phyloP scores from a whole-genome alignment of 2,797 vertebrate species.

The Leucoraja ocellata region DNA sequence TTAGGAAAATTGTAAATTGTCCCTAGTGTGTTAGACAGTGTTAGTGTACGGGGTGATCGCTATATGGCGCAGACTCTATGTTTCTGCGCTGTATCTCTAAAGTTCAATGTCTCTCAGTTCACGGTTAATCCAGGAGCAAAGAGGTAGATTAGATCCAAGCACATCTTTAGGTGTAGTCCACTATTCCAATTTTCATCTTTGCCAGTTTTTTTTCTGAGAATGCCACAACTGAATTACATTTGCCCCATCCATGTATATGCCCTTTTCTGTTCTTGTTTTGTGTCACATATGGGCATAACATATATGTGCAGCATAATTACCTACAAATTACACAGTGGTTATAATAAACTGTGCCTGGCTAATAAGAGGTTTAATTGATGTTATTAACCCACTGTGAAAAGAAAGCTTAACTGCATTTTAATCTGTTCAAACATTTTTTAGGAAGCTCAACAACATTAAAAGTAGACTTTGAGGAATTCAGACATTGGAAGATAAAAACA shows the following conservation, averaged over 20 bases:
- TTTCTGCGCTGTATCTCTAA: too few relatives aligned
- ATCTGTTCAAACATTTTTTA: background rate
- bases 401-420: background rate
- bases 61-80: too few relatives aligned
- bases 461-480: background rate
- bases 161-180: too few relatives aligned
- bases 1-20: too few relatives aligned
- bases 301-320: background rate
- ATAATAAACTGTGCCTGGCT: background rate
- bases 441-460: background rate
- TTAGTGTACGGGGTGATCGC: too few relatives aligned
- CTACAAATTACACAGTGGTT: background rate
- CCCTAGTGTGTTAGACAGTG: too few relatives aligned
- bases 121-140: too few relatives aligned
- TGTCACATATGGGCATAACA: background rate
- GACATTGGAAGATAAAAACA: background rate
- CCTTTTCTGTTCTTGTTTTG: background rate
- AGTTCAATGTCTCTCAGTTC: too few relatives aligned
- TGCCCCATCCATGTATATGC: background rate
- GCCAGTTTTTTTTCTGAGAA: background rate
- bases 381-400: constrained; percentile 11
- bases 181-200: background rate
- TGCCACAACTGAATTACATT: background rate
- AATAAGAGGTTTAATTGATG: background rate
- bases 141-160: too few relatives aligned